A percentile compares a stretch with the other conserved stretches of the same genome.
These are phyloP conservation scores for Drosophila hydei DNA, from an alignment of 1,140 invertebrate species.

Conservation along the genomic window DNA sequence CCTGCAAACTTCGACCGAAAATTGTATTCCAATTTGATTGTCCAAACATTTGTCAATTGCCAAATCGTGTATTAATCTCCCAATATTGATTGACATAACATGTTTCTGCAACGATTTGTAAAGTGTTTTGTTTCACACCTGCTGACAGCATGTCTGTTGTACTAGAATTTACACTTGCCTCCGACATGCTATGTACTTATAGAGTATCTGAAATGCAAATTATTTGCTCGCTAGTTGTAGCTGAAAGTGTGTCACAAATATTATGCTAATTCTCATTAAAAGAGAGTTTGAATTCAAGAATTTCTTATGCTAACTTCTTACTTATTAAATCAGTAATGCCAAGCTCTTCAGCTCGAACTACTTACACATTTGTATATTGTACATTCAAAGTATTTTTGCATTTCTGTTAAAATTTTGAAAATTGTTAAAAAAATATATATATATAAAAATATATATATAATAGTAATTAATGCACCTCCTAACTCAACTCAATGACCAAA, in stretches of 20 bases:
- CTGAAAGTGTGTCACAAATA: neutral
- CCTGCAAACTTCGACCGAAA: neutral
- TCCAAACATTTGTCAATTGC: neutral
- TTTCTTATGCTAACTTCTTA: neutral
- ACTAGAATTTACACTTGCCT: conserved; percentile 2
- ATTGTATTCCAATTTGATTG: neutral
- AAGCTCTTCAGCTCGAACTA: neutral
- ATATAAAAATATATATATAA: conserved; percentile 1
- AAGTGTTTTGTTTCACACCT: conserved; percentile 4
- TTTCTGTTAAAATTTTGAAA: conserved; percentile 11
- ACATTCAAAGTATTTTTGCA: conserved; percentile 18
- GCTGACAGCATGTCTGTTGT: conserved; percentile 8
- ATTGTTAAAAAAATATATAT: conserved; percentile 5
- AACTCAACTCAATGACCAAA: conserved; percentile 36
- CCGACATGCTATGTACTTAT: conserved; percentile 18
- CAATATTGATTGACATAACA: neutral
- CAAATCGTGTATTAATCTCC: neutral
- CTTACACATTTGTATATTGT: conserved; percentile 4
- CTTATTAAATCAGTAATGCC: neutral
- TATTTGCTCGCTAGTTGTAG: neutral
- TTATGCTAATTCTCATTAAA: no score
- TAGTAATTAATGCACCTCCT: conserved; percentile 4
- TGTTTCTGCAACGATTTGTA: neutral
- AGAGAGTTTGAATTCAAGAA: neutral
- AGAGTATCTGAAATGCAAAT: neutral